Evolutionary conservation across 2,113 vertebrate genomes (phyloP), one percentile per base, ranked within the genome.

Genomic region (Neodontobutis hainanensis): DNA sequence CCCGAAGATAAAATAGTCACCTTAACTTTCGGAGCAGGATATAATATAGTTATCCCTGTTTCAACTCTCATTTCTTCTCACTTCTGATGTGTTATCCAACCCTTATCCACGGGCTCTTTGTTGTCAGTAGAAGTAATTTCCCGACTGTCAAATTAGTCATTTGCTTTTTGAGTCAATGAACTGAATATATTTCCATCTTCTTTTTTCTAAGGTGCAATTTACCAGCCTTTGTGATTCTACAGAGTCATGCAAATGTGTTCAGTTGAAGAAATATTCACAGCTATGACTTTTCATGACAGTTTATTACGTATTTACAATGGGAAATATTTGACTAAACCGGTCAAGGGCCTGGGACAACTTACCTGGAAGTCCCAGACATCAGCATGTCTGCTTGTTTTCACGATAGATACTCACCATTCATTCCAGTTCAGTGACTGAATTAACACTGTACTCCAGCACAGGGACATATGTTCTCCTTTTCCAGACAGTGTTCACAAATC

Each of bases 391-490:
- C 19, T 27, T 27, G 19, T 27, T 27, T 27, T 27, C 1, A 27
- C 19, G 19, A 27, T 27, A 27, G 19, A 27, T 27, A 64, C 65
- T 71, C 48, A 47, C 59, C 12, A 7, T 19, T 49, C 46, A 6
- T 77, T 64, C 5, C 46, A 5, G 75, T 68, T 12, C 36, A 70
- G 36, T 67, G 67, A 77, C 45, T 43, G 74, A 73, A 76, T 78
- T 8, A 73, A 76, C 73, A 57, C 40, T 55, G 69, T 50, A 61
- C 38, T 43, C 58, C 34, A 19, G 8, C 56, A 59, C 55, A 14
- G 61, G 45, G 68, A 77, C 70, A 57, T 64, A 27, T 69, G 50
- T 40, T 38, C 71, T 75, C 56, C 46, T 66, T 49, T 44, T 61
- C 65, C 59, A 61, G 62, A 58, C 5, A n/a, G 56, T 58, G 55